phyloP scores from a whole-genome alignment of 2,113 vertebrate species.

The Colaptes auratus region DNA sequence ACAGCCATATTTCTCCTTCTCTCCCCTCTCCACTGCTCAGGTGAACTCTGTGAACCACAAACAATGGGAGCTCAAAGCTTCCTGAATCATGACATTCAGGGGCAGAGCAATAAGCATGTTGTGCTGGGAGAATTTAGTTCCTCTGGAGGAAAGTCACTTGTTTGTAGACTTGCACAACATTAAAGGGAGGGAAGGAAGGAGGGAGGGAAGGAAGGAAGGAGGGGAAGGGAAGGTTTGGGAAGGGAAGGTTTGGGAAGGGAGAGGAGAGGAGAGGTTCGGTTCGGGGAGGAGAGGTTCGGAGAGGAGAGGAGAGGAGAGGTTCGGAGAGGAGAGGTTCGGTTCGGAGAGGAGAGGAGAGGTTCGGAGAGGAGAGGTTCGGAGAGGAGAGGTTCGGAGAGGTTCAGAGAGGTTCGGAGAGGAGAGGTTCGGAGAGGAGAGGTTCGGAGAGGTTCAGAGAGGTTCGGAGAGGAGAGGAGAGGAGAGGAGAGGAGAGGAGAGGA shows the following conservation, averaged over 20 bases:
- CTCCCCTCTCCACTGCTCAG: constrained; percentile 31
- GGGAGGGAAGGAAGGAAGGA: too few relatives aligned
- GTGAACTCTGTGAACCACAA: constrained; percentile 67
- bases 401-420: too few relatives aligned
- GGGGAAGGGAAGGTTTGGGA: too few relatives aligned
- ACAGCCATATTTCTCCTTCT: not conserved
- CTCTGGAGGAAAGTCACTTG: not conserved
- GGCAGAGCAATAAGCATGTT: not conserved
- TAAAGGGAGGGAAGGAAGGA: not conserved
- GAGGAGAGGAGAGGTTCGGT: too few relatives aligned
- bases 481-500: too few relatives aligned
- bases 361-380: too few relatives aligned
- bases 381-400: too few relatives aligned
- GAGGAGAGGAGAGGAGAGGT: rapidly evolving
- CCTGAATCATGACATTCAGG: constrained; percentile 13
- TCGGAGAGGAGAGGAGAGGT: too few relatives aligned
- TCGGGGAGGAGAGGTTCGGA: too few relatives aligned
- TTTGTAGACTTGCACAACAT: not conserved
- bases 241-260: too few relatives aligned
- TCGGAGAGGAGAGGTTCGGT: rapidly evolving
- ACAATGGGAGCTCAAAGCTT: constrained; percentile 43
- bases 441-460: too few relatives aligned
- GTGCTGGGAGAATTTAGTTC: not conserved
- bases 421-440: too few relatives aligned
- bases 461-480: not conserved